phyloP scores from a whole-genome alignment of 2,888 invertebrate species.

The Melieria omissa region DNA sequence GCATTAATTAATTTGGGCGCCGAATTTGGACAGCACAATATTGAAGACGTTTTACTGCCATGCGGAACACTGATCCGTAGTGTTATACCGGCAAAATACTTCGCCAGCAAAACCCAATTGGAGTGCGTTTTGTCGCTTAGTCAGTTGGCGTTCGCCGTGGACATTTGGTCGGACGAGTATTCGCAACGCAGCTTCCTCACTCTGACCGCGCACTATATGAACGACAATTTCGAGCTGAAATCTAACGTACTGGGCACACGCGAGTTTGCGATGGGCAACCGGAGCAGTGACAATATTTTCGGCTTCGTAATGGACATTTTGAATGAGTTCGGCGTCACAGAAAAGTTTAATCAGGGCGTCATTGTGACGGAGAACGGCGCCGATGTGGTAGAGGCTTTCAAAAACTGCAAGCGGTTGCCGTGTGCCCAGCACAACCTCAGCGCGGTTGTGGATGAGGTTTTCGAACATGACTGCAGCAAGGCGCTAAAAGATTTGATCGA shows the following conservation, averaged over 20 bases:
- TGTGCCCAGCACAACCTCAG: slow-evolving; percentile 6
- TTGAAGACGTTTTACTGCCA: slow-evolving; percentile 11
- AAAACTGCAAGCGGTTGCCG: background rate
- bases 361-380: slow-evolving; percentile 11
- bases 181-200: slow-evolving; percentile 13
- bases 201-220: slow-evolving; percentile 13
- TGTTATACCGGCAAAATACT: slow-evolving; percentile 16
- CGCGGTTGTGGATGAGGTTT: background rate
- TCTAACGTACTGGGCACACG: slow-evolving; percentile 8
- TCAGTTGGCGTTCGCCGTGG: background rate
- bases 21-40: slow-evolving; percentile 7
- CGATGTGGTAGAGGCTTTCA: slow-evolving; percentile 1
- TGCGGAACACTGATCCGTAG: background rate
- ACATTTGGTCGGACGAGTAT: slow-evolving; percentile 1
- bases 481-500: slow-evolving; percentile 2
- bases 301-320: slow-evolving; percentile 13
- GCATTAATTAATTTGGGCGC: slow-evolving; percentile 16
- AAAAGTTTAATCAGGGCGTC: slow-evolving; percentile 4
- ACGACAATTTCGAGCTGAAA: slow-evolving; percentile 4
- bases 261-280: background rate
- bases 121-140: slow-evolving; percentile 8
- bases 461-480: slow-evolving; percentile 8
- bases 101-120: background rate
- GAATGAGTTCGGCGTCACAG: slow-evolving; percentile 5
- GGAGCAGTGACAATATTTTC: background rate